Percentiles rank a stretch among this genome's conserved stretches.
phyloP scores from a whole-genome alignment of 2,113 vertebrate genomes.

The Spea multiplicata region DNA sequence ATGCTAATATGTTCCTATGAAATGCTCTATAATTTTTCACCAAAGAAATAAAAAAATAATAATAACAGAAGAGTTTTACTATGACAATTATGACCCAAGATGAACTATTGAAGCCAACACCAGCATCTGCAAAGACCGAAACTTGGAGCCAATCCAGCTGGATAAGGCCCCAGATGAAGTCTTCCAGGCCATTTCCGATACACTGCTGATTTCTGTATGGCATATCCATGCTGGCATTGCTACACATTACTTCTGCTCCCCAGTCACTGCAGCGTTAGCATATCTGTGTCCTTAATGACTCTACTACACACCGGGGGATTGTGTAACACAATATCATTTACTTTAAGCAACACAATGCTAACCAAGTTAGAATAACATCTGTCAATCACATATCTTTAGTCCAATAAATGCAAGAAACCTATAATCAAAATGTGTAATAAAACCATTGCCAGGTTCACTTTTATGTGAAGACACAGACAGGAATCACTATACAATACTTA shows the following conservation, averaged over 20 bases:
- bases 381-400: too few species aligned
- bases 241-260: constrained; percentile 33
- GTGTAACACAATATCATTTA: too few species aligned
- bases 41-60: neutral
- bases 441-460: too few species aligned
- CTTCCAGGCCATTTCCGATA: constrained; percentile 36
- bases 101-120: constrained; percentile 8
- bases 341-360: too few species aligned
- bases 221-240: constrained; percentile 16
- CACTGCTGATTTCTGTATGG: constrained; percentile 38
- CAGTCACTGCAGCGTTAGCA: constrained; percentile 20
- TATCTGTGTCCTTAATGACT: neutral
- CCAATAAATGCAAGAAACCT: too few species aligned
- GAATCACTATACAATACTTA: too few species aligned
- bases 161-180: constrained; percentile 10
- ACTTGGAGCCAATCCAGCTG: constrained; percentile 27
- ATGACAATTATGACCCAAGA: constrained; percentile 24
- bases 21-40: too few species aligned
- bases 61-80: neutral
- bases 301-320: neutral
- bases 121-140: constrained; percentile 21
- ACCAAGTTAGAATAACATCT: too few species aligned
- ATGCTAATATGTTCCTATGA: too few species aligned
- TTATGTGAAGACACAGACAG: too few species aligned
- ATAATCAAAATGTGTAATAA: too few species aligned